Conservation (phyloP, 2,113 vertebrate genomes). For the Sialia sialis region DNA sequence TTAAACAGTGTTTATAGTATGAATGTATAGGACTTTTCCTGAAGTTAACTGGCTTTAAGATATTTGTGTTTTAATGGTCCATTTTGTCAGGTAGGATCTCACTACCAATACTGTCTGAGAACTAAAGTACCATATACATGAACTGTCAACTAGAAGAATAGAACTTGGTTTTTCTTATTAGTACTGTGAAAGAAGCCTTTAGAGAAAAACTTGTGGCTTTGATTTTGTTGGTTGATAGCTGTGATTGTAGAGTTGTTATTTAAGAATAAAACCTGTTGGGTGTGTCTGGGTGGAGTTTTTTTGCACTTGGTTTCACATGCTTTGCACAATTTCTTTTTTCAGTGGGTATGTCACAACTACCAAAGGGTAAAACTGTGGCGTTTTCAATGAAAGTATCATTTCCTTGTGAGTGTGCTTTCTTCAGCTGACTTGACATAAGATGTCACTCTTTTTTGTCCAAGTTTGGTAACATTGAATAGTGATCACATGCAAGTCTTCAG, state of each 20-base stretch:
- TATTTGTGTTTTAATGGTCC: slow-evolving; percentile 31
- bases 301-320: slow-evolving; percentile 62
- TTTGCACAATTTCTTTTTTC: slow-evolving; percentile 67
- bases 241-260: slow-evolving; percentile 59
- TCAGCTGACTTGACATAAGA: slow-evolving; percentile 8
- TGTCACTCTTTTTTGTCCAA: slow-evolving; percentile 10
- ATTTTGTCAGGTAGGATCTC: slow-evolving; percentile 23
- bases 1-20: slow-evolving; percentile 41
- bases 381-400: slow-evolving; percentile 31
- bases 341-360: slow-evolving; percentile 40
- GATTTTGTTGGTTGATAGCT: slow-evolving; percentile 51
- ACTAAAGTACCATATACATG: neutral
- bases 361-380: slow-evolving; percentile 60
- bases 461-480: neutral
- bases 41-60: slow-evolving; percentile 54
- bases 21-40: slow-evolving; percentile 48
- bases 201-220: slow-evolving; percentile 56
- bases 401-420: slow-evolving; percentile 35
- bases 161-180: slow-evolving; percentile 35
- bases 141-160: slow-evolving; percentile 25
- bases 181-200: slow-evolving; percentile 64
- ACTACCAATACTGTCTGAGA: neutral
- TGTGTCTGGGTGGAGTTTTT: slow-evolving; percentile 48
- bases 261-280: slow-evolving; percentile 36
- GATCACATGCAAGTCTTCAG: neutral